These are phyloP conservation scores for Numenius arquata DNA, from an alignment of 2,113 vertebrate genomes.

Conservation along the genomic window DNA sequence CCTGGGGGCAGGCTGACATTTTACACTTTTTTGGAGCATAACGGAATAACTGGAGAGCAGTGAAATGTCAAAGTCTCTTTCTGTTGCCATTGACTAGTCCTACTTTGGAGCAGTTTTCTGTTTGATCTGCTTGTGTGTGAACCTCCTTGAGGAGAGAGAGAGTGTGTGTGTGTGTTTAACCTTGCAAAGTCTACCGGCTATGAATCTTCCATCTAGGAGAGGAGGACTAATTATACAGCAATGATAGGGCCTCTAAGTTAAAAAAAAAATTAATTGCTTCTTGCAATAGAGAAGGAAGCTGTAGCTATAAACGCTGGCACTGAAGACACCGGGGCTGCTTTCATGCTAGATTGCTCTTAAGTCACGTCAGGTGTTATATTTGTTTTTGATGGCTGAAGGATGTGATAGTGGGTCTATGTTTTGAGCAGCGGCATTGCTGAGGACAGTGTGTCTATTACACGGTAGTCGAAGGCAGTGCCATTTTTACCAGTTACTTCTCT, in stretches of 20 bases:
- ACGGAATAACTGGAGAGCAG: not conserved
- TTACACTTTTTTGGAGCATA: not conserved
- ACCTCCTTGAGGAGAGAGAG: not conserved
- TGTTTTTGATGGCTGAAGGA: not conserved
- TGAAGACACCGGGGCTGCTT: not conserved
- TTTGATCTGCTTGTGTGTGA: not conserved
- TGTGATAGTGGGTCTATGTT: not conserved
- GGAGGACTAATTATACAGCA: not conserved
- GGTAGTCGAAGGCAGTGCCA: fast-evolving
- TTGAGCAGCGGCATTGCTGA: fast-evolving
- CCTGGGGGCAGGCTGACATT: not conserved
- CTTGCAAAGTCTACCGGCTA: not conserved
- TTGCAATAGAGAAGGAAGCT: not conserved
- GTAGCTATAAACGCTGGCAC: not conserved
- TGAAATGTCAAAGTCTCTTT: not conserved
- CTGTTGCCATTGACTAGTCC: not conserved
- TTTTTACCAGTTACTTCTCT: too few species aligned
- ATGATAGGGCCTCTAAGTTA: not conserved
- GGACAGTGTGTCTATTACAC: fast-evolving
- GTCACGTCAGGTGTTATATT: not conserved
- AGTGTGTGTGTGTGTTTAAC: not conserved
- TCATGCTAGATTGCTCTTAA: not conserved
- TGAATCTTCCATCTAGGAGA: not conserved
- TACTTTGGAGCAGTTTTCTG: not conserved
- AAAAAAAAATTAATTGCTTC: not conserved